Conservation (phyloP, 2,888 invertebrate genomes). For the Metopia argyrocephala region DNA sequence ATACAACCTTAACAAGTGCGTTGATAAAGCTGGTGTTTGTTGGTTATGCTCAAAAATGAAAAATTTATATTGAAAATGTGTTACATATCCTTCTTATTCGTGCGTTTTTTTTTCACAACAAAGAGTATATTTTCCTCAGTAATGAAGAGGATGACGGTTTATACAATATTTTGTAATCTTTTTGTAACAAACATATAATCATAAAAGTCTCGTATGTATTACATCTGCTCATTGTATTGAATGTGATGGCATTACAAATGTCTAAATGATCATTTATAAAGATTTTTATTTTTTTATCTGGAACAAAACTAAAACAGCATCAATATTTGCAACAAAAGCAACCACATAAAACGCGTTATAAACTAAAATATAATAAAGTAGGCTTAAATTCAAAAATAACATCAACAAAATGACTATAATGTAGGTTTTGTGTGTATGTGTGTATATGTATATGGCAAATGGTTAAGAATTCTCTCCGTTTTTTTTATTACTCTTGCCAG, state of each 20-base stretch:
- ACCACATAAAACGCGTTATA: conserved; percentile 15
- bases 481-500: neutral
- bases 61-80: no score
- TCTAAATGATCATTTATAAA: conserved; percentile 63
- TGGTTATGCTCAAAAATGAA: no score
- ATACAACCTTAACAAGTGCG: no score
- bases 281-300: conserved; percentile 15
- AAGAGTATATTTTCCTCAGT: no score
- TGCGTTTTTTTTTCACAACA: no score
- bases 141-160: no score
- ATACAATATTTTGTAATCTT: conserved; percentile 3
- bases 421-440: neutral
- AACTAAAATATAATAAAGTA: conserved; percentile 48
- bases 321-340: conserved; percentile 9
- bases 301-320: conserved; percentile 1
- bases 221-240: neutral
- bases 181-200: no score
- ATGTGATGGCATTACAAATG: conserved; percentile 58
- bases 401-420: conserved; percentile 50
- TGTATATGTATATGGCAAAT: no score
- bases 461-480: no score
- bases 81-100: no score
- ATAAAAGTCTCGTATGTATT: no score
- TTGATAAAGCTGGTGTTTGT: no score
- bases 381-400: conserved; percentile 56